Base-by-base conservation (phyloP, 1,140 invertebrate genomes). In the Reticulitermes speratus region DNA sequence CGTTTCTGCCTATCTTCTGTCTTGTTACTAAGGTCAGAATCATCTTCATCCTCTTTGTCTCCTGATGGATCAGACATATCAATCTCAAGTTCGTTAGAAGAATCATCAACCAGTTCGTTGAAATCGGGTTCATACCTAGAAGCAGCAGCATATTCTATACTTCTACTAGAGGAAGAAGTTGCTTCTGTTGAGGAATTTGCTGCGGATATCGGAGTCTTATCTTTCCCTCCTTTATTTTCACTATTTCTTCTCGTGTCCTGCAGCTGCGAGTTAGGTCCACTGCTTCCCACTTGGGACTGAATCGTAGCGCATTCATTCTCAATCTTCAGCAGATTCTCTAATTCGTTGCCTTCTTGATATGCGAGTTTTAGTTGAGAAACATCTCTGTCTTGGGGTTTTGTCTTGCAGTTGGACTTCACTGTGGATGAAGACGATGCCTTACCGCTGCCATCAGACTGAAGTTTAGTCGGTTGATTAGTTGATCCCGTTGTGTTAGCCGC, bases 61-160 rank as follows among this genome's bases (percentile, higher is more conserved):
- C 89, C 88, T 8, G 91, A 89, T 7, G 92, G 91, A 88, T 95
- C 95, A 0, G 95, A 95, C 93, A 96, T 96, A 89, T 96, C 95
- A 87, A 96, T 96, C 90, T 96, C 95, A 21, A 96, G 89, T 89
- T 96, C 96, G 88, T 95, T 95, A 23, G 95, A 96, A 2, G 95
- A 96, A 85, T 96, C 95, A 89, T 96, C 95, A 1, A 95, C 95
- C 25, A 96, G 91, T 88, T 96, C 95, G 89, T 96, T 95, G 89
- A 96, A 96, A 89, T 96, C 95, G 14, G 93, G 93, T 84, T 95
- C 94, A 90, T 95, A 96, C 82, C 94, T 92, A 55, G 91, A 55
- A n/a, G 65, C n/a, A 6, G 65, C 65, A 9, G 65, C 65, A 30
- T 75, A 75, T 44, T 52, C 83, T 3, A 52, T 25, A 11, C 44